These are phyloP conservation scores for Zalophus californianus DNA, from an alignment of 2,797 vertebrate species.

Conservation along the genomic window DNA sequence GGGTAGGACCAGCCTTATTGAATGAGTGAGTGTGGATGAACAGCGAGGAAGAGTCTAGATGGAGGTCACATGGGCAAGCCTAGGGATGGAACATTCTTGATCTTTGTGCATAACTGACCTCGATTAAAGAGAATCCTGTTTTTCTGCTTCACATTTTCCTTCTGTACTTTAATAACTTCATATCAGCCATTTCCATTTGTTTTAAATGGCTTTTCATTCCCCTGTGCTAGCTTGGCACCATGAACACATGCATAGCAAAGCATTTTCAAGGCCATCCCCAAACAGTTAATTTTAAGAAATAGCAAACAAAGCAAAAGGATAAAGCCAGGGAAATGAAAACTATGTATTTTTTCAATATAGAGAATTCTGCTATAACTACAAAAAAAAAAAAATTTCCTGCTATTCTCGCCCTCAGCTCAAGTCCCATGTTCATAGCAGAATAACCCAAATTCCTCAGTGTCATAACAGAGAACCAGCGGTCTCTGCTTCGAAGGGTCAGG, in stretches of 20 bases:
- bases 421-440: background rate
- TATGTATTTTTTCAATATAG: background rate
- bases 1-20: background rate
- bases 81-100: background rate
- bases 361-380: background rate
- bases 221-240: background rate
- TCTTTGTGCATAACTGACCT: background rate
- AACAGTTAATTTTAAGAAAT: background rate
- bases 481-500: background rate
- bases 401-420: background rate
- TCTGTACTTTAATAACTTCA: background rate
- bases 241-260: background rate
- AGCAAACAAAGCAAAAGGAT: background rate
- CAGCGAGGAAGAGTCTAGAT: background rate
- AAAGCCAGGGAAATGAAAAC: background rate
- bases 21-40: background rate
- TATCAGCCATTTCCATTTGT: background rate
- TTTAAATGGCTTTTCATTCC: background rate
- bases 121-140: background rate
- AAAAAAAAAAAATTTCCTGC: background rate
- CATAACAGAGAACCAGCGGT: background rate
- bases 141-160: background rate
- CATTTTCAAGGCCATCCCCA: background rate
- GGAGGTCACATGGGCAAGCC: background rate
- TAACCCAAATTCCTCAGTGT: background rate